phyloP scores from a whole-genome alignment of 2,113 vertebrate species.

The Perca schrenkii region DNA sequence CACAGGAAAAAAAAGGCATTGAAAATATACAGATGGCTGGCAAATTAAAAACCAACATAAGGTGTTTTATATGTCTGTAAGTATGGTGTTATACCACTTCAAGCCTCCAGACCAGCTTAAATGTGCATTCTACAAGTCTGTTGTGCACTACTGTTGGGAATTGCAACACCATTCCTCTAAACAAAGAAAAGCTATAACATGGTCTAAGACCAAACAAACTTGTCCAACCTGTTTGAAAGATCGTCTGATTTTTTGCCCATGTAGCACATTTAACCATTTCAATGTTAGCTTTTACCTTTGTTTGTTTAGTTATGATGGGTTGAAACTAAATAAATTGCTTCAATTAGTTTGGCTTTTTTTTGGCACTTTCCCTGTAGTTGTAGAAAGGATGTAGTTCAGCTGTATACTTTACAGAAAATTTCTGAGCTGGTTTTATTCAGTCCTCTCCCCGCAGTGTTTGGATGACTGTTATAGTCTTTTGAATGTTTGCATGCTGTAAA shows the following conservation, averaged over 20 bases:
- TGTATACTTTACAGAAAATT: neutral
- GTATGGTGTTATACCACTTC: neutral
- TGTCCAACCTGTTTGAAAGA: neutral
- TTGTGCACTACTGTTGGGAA: neutral
- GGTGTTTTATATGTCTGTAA: neutral
- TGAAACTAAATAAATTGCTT: neutral
- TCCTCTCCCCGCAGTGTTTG: neutral
- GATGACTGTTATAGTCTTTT: neutral
- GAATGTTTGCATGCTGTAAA: neutral
- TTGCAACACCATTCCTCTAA: too few relatives aligned
- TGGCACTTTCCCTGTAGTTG: neutral
- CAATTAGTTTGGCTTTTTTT: neutral
- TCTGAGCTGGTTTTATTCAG: neutral
- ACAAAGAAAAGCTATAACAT: neutral
- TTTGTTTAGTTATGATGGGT: neutral
- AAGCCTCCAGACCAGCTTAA: neutral
- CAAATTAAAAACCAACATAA: neutral
- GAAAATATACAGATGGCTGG: neutral
- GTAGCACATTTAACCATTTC: neutral
- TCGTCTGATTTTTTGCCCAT: neutral
- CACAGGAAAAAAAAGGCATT: neutral
- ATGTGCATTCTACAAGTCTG: neutral
- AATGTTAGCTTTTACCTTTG: neutral
- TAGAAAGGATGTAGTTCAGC: neutral
- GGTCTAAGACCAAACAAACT: neutral